Evolutionary conservation across 1,140 invertebrate genomes (phyloP), one percentile per base, ranked within the genome.

Genomic region (Drosophila nebulosa): DNA sequence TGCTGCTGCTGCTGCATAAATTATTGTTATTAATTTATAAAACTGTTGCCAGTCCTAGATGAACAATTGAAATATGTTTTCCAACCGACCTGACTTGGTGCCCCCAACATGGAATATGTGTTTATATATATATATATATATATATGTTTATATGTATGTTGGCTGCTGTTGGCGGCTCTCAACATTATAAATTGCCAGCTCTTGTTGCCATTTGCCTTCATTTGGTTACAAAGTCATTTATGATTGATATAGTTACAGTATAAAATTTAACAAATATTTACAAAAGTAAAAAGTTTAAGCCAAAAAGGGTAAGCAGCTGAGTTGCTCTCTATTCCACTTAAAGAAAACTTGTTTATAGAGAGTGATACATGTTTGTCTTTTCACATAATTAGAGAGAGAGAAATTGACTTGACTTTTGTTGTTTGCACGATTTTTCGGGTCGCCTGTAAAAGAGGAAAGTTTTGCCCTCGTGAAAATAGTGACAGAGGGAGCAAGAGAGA

Each of bases 1-100:
- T 67, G 73, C 71, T 60, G 70, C 69, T 67, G 73, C 71, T 60
- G 70, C 69, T 85, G 81, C 74, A 81, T 85, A 85, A 81, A 85
- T 86, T 86, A 81, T 81, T 85, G 74, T 88, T 85, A 86, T 86
- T 85, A 86, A 85, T 85, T 85, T 86, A 86, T 70, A 85, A 85
- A 86, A 78, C 65, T 88, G 69, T 55, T 85, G 61, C 74, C 78
- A 63, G 64, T 53, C 21, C 68, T 46, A 50, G 12, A 16, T 62
- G 58, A 53, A 77, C 80, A 86, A 77, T 77, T 70, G 69, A 85
- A 78, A 85, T 78, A 77, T 62, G 78, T 68, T 69, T 36, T 30
- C 24, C n/a, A 55, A 27, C 52, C 52, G 52, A 55, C 52, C 52
- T 55, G 52, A 55, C 27, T 55, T 55, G 52, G 14, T 10, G 39